These are phyloP conservation scores for Heliconius eleuchia DNA, from an alignment of 1,140 invertebrate species.

Conservation along the genomic window DNA sequence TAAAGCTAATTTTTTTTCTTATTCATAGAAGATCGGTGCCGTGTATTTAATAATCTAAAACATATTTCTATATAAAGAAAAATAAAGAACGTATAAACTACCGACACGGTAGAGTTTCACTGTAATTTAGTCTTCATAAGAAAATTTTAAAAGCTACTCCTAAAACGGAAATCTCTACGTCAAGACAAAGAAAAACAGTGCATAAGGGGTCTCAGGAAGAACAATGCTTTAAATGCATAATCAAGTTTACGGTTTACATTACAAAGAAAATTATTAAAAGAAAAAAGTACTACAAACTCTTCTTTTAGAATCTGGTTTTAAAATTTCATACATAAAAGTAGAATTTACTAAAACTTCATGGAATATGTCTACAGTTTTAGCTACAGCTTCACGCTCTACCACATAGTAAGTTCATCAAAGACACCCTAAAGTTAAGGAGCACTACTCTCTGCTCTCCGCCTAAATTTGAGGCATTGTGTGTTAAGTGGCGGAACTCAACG, in stretches of 20 bases:
- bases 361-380: not conserved
- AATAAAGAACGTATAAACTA: not conserved
- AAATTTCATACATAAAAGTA: slow-evolving; percentile 5
- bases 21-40: no score
- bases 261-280: slow-evolving; percentile 12
- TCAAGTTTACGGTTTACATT: slow-evolving; percentile 19
- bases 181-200: slow-evolving; percentile 31
- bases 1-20: no score
- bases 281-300: slow-evolving; percentile 26
- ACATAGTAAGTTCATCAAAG: no score
- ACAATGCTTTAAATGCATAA: slow-evolving; percentile 40
- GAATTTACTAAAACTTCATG: not conserved
- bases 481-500: no score
- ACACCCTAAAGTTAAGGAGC: no score
- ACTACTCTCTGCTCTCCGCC: no score
- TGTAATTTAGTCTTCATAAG: slow-evolving; percentile 9
- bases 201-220: slow-evolving; percentile 35
- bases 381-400: no score
- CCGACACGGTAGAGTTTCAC: not conserved
- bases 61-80: not conserved
- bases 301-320: not conserved
- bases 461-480: no score
- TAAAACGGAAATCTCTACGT: slow-evolving; percentile 20
- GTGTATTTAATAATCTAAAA: no score
- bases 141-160: slow-evolving; percentile 13